Percentiles rank a stretch among this genome's conserved stretches.
Conservation (phyloP, 2,113 vertebrate genomes). For the Australoheros scitulus region DNA sequence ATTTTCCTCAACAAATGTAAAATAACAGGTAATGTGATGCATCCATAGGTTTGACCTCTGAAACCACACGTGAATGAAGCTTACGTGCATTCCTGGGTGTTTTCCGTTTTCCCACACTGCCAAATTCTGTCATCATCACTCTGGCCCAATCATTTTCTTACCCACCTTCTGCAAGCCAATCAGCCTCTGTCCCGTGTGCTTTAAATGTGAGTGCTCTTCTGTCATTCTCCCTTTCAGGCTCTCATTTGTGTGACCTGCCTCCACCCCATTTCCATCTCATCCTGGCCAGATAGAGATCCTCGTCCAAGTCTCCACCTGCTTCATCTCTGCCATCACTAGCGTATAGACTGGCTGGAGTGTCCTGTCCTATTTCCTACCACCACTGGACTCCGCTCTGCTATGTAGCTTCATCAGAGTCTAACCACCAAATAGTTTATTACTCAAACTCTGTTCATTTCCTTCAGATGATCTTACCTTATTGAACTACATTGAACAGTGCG, state of each 20-base stretch:
- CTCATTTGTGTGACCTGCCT: background rate
- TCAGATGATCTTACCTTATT: too few species aligned
- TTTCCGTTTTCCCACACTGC: background rate
- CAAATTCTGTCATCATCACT: background rate
- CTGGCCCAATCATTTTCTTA: background rate
- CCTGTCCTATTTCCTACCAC: too few species aligned
- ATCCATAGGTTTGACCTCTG: background rate
- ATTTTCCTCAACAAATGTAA: conserved; percentile 12
- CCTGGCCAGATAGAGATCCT: background rate
- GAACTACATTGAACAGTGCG: background rate
- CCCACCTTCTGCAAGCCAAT: background rate
- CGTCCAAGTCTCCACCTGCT: background rate
- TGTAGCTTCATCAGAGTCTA: too few species aligned
- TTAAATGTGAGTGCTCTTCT: background rate
- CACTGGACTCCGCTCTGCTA: too few species aligned
- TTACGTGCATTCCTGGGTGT: background rate
- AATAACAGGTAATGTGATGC: background rate
- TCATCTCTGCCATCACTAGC: background rate
- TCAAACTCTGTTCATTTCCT: too few species aligned
- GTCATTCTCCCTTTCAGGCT: background rate
- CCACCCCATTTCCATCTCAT: background rate
- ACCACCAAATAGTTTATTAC: too few species aligned
- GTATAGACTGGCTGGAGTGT: too few species aligned
- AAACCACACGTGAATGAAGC: background rate
- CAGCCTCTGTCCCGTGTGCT: background rate